Base-by-base conservation (phyloP, 2,113 vertebrate species). In the Mustela nigripes region DNA sequence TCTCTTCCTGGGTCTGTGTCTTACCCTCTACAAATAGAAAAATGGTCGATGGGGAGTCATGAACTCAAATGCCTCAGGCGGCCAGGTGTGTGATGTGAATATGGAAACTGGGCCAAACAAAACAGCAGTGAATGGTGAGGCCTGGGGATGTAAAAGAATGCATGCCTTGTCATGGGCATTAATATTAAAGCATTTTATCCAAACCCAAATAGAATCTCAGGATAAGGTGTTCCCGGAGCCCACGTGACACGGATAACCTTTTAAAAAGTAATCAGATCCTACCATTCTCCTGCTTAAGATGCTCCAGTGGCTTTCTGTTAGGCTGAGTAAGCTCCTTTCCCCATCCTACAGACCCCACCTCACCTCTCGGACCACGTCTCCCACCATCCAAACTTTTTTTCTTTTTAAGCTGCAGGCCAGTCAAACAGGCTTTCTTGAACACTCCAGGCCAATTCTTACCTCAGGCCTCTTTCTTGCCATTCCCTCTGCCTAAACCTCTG, bases 81-180 rank as follows among this genome's bases (percentile, higher is more conserved):
- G 19, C 33, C 48, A 33, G 65, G 28, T 14, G 18, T 50, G 58
- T 48, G 71, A 48, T 58, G 5, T 42, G 6, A 86, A 26, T 83
- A 9, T 28, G 12, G n/a, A 11, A 84, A 36, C 36, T n/a, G 14
- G 62, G 21, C 18, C 45, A 48, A 58, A 63, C 14, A 45, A 62
- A 19, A 39, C 19, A 7, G 14, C 6, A 69, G 48, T 60, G 56
- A 31, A 11, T 21, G 28, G 14, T 18, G 69, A 63, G 53, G 63
- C 45, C 2, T n/a, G 36, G 24, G 31, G 53, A 21, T 14, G 19
- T 28, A 26, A 7, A 39, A 28, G 15, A 50, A 14, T 11, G 7
- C 14, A 5, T 14, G 24, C 22, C 1, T 1, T 16, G 18, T 39
- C 11, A 0, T 18, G 3, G 1, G 45, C 24, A 19, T 36, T 65